These are phyloP conservation scores for Streptopelia turtur DNA, from an alignment of 2,797 vertebrate genomes.

Conservation along the genomic window DNA sequence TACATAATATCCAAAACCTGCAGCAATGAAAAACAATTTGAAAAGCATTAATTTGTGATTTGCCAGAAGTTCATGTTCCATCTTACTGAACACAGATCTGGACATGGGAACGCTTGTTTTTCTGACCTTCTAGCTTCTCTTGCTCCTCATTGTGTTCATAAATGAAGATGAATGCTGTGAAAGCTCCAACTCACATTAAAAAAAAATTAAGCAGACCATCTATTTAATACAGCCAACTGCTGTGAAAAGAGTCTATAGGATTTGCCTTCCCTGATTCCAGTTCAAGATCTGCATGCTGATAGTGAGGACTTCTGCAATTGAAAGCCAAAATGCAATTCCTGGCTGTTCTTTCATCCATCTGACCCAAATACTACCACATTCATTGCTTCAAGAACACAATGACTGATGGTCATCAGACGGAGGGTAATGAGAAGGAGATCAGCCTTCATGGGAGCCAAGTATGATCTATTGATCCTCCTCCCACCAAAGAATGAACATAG, in stretches of 20 bases:
- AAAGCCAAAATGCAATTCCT: neutral
- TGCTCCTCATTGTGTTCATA: neutral
- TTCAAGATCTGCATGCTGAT: neutral
- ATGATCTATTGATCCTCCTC: neutral
- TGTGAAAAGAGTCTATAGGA: neutral
- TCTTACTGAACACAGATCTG: neutral
- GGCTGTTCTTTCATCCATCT: neutral
- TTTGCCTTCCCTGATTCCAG: neutral
- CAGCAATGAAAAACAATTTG: neutral
- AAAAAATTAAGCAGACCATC: neutral
- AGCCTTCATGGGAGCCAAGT: neutral
- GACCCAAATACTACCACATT: fast-evolving
- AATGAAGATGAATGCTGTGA: neutral
- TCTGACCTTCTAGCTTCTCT: neutral
- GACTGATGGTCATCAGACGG: neutral
- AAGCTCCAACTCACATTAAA: neutral
- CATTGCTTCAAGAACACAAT: neutral
- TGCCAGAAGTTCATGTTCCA: neutral
- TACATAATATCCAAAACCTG: neutral
- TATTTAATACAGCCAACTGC: neutral
- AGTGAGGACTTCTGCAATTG: neutral
- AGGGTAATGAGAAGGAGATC: neutral
- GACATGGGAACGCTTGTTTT: neutral
- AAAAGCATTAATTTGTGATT: neutral
- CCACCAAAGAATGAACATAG: neutral